Evolutionary conservation across 2,113 vertebrate species (phyloP).

Genomic region (Trochalopteron elliotii): DNA sequence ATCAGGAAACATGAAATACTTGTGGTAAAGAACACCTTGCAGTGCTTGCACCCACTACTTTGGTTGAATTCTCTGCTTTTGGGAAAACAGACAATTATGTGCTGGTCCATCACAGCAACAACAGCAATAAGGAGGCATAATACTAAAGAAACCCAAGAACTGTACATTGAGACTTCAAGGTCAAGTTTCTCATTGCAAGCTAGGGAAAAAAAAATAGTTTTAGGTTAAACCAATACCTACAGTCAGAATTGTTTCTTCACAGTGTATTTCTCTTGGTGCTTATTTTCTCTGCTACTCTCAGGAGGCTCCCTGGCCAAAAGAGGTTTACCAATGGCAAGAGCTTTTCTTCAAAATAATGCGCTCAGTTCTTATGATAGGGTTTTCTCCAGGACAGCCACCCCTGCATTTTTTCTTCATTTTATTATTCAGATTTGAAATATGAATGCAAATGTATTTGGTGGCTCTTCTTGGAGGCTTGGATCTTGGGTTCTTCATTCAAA

Average conservation of each 20-base stretch:
- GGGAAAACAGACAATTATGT: neutral
- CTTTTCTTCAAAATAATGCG: neutral
- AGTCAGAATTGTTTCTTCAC: neutral
- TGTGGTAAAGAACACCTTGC: neutral
- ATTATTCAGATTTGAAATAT: neutral
- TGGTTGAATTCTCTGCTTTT: neutral
- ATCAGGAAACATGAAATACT: neutral
- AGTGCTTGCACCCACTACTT: neutral
- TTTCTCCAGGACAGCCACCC: neutral
- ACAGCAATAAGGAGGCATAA: neutral
- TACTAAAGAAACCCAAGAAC: neutral
- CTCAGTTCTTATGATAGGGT: neutral
- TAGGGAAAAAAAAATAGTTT: neutral
- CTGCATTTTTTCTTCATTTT: neutral
- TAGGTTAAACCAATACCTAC: neutral
- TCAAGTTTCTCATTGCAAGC: neutral
- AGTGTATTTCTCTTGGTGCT: neutral
- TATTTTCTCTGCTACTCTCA: neutral
- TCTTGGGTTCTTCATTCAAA: neutral
- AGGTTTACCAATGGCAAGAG: neutral
- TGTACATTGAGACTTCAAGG: neutral
- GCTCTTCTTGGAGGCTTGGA: neutral
- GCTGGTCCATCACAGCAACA: neutral
- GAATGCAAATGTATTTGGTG: neutral
- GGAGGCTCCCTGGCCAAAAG: neutral